These are phyloP conservation scores for Zosterops lateralis DNA, from an alignment of 2,113 vertebrate species.

Conservation along the genomic window DNA sequence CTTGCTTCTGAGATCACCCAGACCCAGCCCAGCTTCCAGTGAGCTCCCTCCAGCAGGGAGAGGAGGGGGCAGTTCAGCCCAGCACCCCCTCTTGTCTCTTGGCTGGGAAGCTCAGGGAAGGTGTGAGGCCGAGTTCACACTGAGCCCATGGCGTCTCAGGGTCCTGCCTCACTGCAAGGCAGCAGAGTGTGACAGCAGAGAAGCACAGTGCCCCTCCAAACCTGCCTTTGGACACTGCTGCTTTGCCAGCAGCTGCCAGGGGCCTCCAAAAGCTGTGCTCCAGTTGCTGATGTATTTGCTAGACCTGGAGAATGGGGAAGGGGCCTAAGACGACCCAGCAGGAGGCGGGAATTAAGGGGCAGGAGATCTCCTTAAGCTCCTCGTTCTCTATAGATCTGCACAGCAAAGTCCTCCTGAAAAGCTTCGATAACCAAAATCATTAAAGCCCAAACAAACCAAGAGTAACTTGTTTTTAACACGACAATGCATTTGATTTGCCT, in stretches of 20 bases:
- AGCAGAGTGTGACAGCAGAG: neutral
- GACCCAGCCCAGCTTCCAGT: neutral
- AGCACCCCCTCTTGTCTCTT: neutral
- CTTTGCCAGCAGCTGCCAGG: neutral
- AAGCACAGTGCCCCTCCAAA: neutral
- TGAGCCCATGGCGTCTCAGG: rapidly evolving
- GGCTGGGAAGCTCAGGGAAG: neutral
- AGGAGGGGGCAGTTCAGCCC: neutral
- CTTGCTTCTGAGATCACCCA: neutral
- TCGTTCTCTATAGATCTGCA: neutral
- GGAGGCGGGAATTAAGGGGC: neutral
- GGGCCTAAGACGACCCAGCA: neutral
- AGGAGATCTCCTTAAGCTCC: slow-evolving; percentile 34
- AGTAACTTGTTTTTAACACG: slow-evolving; percentile 28
- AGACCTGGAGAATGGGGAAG: neutral
- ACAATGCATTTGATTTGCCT: slow-evolving; percentile 39
- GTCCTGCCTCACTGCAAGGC: neutral
- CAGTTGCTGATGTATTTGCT: neutral
- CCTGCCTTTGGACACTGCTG: neutral
- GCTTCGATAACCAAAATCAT: slow-evolving; percentile 60
- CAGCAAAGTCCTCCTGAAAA: slow-evolving; percentile 48
- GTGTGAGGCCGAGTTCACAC: rapidly evolving
- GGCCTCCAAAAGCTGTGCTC: neutral
- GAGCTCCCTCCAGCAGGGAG: neutral
- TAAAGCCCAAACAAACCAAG: slow-evolving; percentile 38